phyloP scores from a whole-genome alignment of 2,797 vertebrate species.

The Pseudochromis fuscus region DNA sequence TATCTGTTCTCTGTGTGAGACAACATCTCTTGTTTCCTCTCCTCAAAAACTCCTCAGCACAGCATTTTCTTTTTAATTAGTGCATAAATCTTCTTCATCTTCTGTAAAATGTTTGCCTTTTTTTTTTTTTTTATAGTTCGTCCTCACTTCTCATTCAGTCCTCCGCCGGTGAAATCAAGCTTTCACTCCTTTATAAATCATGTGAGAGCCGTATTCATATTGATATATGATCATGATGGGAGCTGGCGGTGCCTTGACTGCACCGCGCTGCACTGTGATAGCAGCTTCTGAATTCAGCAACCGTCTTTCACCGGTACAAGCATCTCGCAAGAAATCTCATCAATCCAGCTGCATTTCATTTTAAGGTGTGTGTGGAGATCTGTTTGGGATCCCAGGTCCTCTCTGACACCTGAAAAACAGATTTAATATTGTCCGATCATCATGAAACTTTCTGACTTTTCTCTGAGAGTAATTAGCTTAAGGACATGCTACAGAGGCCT shows the following conservation, averaged over 20 bases:
- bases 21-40: slow-evolving; percentile 8
- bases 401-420: not conserved
- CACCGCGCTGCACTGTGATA: not conserved
- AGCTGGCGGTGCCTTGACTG: slow-evolving; percentile 1
- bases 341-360: not conserved
- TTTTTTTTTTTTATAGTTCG: too few species aligned
- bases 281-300: not conserved
- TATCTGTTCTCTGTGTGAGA: not conserved
- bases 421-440: not conserved
- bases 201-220: slow-evolving; percentile 25
- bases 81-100: slow-evolving; percentile 56
- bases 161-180: slow-evolving; percentile 18
- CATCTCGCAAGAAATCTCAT: not conserved
- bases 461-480: not conserved
- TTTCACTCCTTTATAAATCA: slow-evolving; percentile 37
- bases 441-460: not conserved
- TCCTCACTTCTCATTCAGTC: slow-evolving; percentile 32
- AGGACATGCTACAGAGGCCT: too few species aligned
- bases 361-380: too few species aligned
- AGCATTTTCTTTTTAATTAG: slow-evolving; percentile 58
- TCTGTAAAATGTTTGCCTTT: slow-evolving; percentile 21
- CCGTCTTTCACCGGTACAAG: not conserved
- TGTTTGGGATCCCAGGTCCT: not conserved
- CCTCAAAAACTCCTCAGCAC: slow-evolving; percentile 38
- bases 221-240: slow-evolving; percentile 40